phyloP scores from a whole-genome alignment of 2,888 invertebrate species.

The Muschampia plurimacula region DNA sequence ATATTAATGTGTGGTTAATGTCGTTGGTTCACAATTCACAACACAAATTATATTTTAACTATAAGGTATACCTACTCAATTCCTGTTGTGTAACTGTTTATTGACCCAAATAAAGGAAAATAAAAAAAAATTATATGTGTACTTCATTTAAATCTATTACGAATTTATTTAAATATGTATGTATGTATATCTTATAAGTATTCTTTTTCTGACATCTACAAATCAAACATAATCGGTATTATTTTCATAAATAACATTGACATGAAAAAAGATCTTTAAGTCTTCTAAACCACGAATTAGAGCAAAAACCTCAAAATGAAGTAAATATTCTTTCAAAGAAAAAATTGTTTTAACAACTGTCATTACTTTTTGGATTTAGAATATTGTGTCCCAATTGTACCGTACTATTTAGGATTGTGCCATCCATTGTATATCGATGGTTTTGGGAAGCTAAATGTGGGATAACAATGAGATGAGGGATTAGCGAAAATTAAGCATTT shows the following conservation, averaged over 20 bases:
- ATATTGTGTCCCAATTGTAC: slow-evolving; percentile 29
- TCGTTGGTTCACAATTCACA: too few species aligned
- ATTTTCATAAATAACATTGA: neutral
- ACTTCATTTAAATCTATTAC: too few species aligned
- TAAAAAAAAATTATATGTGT: too few species aligned
- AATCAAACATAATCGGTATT: neutral
- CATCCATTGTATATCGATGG: slow-evolving; percentile 26
- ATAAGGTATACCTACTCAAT: too few species aligned
- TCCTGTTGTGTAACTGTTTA: too few species aligned
- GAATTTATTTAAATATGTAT: too few species aligned
- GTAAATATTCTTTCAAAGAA: neutral
- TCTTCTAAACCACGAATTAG: neutral
- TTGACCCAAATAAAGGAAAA: too few species aligned
- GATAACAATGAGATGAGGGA: slow-evolving; percentile 24
- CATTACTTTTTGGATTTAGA: slow-evolving; percentile 12
- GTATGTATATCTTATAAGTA: neutral
- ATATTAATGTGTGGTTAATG: too few species aligned
- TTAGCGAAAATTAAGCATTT: slow-evolving; percentile 29
- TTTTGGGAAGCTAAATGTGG: slow-evolving; percentile 10
- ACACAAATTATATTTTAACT: too few species aligned
- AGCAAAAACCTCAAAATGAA: neutral
- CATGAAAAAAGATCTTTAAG: neutral
- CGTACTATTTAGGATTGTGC: slow-evolving; percentile 18
- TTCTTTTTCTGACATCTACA: neutral
- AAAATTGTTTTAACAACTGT: slow-evolving; percentile 30